Percentiles rank a stretch among this genome's conserved stretches.
Conservation (phyloP, 1,140 invertebrate species). For the Amyelois transitella region DNA sequence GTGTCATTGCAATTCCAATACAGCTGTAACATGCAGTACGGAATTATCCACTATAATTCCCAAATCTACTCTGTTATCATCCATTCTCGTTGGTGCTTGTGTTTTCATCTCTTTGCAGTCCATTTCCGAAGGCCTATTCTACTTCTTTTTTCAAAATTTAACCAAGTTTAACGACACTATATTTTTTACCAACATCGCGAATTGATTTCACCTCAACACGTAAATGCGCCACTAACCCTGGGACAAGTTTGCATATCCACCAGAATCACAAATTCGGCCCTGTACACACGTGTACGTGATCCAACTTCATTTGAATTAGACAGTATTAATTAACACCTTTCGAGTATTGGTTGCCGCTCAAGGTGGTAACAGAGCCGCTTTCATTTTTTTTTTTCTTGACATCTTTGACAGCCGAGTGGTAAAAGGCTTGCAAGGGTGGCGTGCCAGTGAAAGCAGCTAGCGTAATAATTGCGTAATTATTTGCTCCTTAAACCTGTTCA, state of each 20-base stretch:
- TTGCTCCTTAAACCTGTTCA: slow-evolving; percentile 20
- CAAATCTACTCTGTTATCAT: too few relatives aligned
- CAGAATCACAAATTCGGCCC: not conserved
- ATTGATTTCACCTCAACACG: too few relatives aligned
- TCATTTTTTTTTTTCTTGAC: slow-evolving; percentile 27
- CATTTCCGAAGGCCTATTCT: too few relatives aligned
- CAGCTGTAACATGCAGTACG: not conserved
- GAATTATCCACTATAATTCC: not conserved
- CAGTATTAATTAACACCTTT: slow-evolving; percentile 34
- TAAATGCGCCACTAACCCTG: too few relatives aligned
- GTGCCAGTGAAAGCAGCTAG: slow-evolving; percentile 19
- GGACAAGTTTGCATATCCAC: too few relatives aligned
- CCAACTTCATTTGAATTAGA: slow-evolving; percentile 13
- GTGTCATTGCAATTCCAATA: slow-evolving; percentile 25
- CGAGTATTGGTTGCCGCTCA: slow-evolving; percentile 15
- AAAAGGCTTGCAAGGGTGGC: slow-evolving; percentile 23
- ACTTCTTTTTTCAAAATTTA: too few relatives aligned
- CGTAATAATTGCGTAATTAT: slow-evolving; percentile 20
- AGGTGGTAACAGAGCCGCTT: slow-evolving; percentile 4
- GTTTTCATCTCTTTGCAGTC: too few relatives aligned
- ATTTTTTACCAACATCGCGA: too few relatives aligned
- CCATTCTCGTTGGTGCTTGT: too few relatives aligned
- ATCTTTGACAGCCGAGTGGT: slow-evolving; percentile 17
- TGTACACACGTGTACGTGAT: slow-evolving; percentile 9
- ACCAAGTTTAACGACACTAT: too few relatives aligned